Evolutionary conservation across 2,113 vertebrate genomes (phyloP), one percentile per base, ranked within the genome.

Genomic region (Stigmatopora nigra): DNA sequence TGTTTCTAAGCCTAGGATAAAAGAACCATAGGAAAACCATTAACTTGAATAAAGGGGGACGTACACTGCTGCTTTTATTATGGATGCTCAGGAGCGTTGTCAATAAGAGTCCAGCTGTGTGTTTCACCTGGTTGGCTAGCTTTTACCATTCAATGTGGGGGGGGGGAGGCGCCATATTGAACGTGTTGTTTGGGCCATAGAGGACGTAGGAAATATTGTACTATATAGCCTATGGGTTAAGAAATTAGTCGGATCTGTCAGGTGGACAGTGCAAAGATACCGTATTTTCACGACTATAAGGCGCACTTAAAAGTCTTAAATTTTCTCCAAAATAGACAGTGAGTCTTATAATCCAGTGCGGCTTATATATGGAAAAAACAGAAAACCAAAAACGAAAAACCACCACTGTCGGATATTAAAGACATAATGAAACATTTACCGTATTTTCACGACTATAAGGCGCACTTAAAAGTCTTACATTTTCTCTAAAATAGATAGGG

Each of bases 1-100:
- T 17, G 45, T 76, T 67, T 64, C 49, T 61, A 41, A 71, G 49
- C 53, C 46, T 1, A 2, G 19, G 44, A 71, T 63, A 63, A 67
- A 73, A 78, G 67, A 82, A 64, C 45, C 44, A 62, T 38, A 70
- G 78, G 76, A 62, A 83, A 78, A 77, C 53, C 66, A 81, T 82
- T 82, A 73, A 57, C 64, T 68, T n/a, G 70, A 79, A 75, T 75
- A 78, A 71, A 58, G 49, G 41, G 60, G 67, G 67, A 79, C 38
- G 65, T 68, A 49, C 64, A 64, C 55, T 69, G 70, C 11, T 68
- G 65, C 47, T 71, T 78, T 78, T 68, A 75, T 73, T 76, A 16
- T 31, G 73, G 31, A 60, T 73, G 69, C 68, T 81, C 65, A 76
- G 69, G 49, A 74, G 65, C 31, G 64, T 67, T 59, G 41, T n/a